Base-by-base conservation (phyloP, 2,113 vertebrate genomes). In the Tiliqua scincoides region DNA sequence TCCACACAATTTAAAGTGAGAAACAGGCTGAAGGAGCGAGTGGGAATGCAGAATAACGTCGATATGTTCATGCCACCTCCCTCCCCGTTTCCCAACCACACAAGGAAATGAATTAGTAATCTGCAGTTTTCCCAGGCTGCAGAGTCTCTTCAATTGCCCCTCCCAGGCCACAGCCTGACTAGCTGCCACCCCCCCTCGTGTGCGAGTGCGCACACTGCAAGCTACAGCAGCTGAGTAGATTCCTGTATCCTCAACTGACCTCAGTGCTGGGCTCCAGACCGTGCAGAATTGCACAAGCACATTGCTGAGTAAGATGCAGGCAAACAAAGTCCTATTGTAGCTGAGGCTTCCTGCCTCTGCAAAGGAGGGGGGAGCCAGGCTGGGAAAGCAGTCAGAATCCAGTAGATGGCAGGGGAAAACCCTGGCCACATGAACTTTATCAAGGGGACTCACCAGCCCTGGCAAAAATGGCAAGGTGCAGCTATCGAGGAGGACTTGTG, bases 221-320 rank as follows among this genome's bases (percentile, higher is more conserved):
- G 78, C 85, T 75, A 73, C 87, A 86, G 92, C 91, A 37, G 0
- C 61, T 14, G 10, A 86, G 81, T 2, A 0, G 0, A 0, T 85
- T 52, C 25, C 0, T 0, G 17, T 80, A 86, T 93, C 95, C 95
- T 95, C 72, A 3, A 89, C 87, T 89, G 85, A 95, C 94, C 95
- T 80, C 73, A 0, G 82, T 74, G 57, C 20, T 35, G 6, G 84
- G 91, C 92, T 89, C 89, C 89, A 87, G 65, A 89, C 94, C 91
- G 90, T 89, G 91, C 93, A 91, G 94, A 90, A 87, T 92, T 95
- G 94, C 94, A 95, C 94, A 95, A 94, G 93, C 90, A 91, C 92
- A 92, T 89, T 93, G 94, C 93, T 94, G 94, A 94, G 91, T 94
- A 95, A 86, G 85, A 93, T 91, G 83, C 88, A 85, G 90, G 89